phyloP scores from a whole-genome alignment of 2,888 invertebrate species.

The Electrophaes corylata region DNA sequence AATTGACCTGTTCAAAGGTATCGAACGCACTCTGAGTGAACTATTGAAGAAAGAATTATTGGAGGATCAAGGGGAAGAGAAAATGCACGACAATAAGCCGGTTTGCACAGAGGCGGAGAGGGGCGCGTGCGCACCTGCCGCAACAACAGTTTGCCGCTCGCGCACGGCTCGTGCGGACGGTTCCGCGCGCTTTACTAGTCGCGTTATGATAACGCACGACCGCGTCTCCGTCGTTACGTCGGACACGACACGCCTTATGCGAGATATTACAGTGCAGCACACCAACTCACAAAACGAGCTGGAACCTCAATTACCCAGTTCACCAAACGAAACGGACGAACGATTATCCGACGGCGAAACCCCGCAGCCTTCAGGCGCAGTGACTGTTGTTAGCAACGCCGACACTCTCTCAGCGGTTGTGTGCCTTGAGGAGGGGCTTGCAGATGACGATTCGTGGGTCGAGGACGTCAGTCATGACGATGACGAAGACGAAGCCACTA shows the following conservation, averaged over 20 bases:
- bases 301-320: conserved; percentile 54
- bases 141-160: conserved; percentile 80
- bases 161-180: conserved; percentile 83
- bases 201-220: conserved; percentile 95
- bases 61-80: conserved; percentile 78
- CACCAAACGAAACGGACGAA: conserved; percentile 71
- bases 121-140: conserved; percentile 80
- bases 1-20: conserved; percentile 81
- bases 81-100: conserved; percentile 74
- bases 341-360: conserved; percentile 75
- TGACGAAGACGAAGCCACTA: conserved; percentile 88
- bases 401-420: conserved; percentile 89
- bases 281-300: conserved; percentile 85
- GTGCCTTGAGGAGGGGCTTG: conserved; percentile 93
- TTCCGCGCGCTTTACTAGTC: conserved; percentile 91
- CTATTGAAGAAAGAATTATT: conserved; percentile 83
- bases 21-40: conserved; percentile 82
- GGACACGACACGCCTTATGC: conserved; percentile 89
- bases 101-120: conserved; percentile 73
- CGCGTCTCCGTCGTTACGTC: conserved; percentile 90
- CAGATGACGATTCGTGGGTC: conserved; percentile 96
- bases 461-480: conserved; percentile 92
- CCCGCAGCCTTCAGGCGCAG: conserved; percentile 82
- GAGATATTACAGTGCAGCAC: conserved; percentile 86
- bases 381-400: conserved; percentile 88